Conservation (phyloP, 2,888 invertebrate genomes). For the Aphidius colemani region DNA sequence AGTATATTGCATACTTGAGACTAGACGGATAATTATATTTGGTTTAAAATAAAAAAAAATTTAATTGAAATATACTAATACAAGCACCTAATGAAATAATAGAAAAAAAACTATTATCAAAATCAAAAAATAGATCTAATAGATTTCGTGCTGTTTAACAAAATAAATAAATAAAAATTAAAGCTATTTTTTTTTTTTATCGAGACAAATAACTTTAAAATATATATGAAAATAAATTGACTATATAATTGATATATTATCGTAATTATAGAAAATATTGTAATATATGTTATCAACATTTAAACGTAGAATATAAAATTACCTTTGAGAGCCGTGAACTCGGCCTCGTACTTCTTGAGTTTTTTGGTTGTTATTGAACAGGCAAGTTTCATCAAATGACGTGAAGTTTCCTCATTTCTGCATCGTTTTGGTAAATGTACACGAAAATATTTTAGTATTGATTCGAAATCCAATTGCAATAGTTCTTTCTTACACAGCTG, state of each 20-base stretch:
- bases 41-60: too few species aligned
- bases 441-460: conserved; percentile 96
- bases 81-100: too few species aligned
- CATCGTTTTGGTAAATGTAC: conserved; percentile 97
- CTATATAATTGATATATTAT: not conserved
- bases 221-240: too few species aligned
- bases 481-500: conserved; percentile 86
- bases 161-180: too few species aligned
- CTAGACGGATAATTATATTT: too few species aligned
- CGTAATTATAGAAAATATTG: not conserved
- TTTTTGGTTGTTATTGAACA: conserved; percentile 92
- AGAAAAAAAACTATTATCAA: too few species aligned
- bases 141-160: too few species aligned
- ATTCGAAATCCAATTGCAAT: conserved; percentile 93
- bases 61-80: too few species aligned
- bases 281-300: conserved; percentile 26
- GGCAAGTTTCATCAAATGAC: conserved; percentile 87
- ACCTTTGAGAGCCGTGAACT: conserved; percentile 80
- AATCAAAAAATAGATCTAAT: too few species aligned
- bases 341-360: conserved; percentile 92
- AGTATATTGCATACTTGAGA: too few species aligned
- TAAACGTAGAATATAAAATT: conserved; percentile 59
- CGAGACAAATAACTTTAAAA: too few species aligned
- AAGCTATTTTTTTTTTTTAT: too few species aligned
- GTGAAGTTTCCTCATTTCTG: conserved; percentile 86